These are phyloP conservation scores for Oryzias melastigma DNA, from an alignment of 2,113 vertebrate species.

Conservation along the genomic window DNA sequence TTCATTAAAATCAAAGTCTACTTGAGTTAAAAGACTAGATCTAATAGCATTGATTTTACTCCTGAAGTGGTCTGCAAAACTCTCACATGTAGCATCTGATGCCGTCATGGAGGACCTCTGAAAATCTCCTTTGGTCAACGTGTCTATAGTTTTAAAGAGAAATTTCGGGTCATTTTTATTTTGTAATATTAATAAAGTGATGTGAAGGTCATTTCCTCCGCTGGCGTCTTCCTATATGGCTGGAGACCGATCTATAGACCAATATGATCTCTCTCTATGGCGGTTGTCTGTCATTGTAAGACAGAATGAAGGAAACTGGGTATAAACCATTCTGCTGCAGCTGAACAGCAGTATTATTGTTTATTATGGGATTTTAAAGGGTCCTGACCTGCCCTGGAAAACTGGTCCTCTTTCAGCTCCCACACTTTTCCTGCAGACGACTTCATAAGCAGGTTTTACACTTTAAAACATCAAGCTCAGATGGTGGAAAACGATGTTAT, in stretches of 20 bases:
- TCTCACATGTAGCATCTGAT: no score
- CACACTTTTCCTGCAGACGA: background rate
- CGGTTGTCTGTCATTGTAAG: conserved; percentile 1
- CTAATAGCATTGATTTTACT: no score
- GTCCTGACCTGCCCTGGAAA: conserved; percentile 23
- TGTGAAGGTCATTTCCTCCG: conserved; percentile 42
- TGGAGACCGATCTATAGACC: conserved; percentile 7
- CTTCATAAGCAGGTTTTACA: background rate
- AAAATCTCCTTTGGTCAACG: no score
- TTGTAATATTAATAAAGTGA: no score
- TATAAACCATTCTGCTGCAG: conserved; percentile 1
- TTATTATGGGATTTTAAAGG: conserved; percentile 32
- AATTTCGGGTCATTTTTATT: no score
- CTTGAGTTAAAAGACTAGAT: no score
- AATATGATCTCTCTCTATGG: conserved; percentile 15
- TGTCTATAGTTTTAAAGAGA: no score
- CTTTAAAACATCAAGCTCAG: background rate
- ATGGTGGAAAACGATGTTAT: background rate
- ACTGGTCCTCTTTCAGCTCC: conserved; percentile 11
- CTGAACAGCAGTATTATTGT: conserved; percentile 1
- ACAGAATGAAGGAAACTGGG: background rate
- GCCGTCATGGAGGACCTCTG: no score
- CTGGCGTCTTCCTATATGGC: conserved; percentile 13
- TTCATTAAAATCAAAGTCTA: no score
- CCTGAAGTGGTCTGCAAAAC: no score